Evolutionary conservation across 2,888 invertebrate species (phyloP).

Genomic region (Anticlea derivata): DNA sequence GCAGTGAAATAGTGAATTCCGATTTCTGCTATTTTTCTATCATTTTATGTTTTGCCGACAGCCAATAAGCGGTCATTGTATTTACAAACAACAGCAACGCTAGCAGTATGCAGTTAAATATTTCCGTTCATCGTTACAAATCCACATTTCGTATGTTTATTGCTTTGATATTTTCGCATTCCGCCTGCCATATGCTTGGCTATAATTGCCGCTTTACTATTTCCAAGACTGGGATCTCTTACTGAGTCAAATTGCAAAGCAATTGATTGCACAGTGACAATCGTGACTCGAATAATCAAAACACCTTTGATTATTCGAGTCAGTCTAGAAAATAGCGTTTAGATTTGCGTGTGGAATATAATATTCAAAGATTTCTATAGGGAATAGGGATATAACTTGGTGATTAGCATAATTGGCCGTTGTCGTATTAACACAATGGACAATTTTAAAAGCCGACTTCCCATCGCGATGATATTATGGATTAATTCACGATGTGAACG

Average conservation of each 20-base stretch:
- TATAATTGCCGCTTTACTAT: slow-evolving; percentile 50
- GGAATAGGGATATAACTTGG: too few species aligned
- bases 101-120: slow-evolving; percentile 58
- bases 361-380: too few species aligned
- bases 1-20: background rate
- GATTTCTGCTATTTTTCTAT: background rate
- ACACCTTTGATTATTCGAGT: too few species aligned
- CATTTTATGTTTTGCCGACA: slow-evolving; percentile 17
- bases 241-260: too few species aligned
- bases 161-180: slow-evolving; percentile 58
- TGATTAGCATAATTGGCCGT: too few species aligned
- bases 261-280: too few species aligned
- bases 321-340: too few species aligned
- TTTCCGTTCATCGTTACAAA: slow-evolving; percentile 62
- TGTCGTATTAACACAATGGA: too few species aligned
- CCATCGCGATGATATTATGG: slow-evolving; percentile 1
- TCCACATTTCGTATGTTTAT: slow-evolving; percentile 51
- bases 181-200: slow-evolving; percentile 52
- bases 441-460: background rate
- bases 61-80: slow-evolving; percentile 27
- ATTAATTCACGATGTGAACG: slow-evolving; percentile 5
- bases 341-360: too few species aligned
- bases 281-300: too few species aligned
- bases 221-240: background rate
- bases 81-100: slow-evolving; percentile 56